These are phyloP conservation scores for Natator depressus DNA, from an alignment of 2,113 vertebrate genomes.

Conservation along the genomic window DNA sequence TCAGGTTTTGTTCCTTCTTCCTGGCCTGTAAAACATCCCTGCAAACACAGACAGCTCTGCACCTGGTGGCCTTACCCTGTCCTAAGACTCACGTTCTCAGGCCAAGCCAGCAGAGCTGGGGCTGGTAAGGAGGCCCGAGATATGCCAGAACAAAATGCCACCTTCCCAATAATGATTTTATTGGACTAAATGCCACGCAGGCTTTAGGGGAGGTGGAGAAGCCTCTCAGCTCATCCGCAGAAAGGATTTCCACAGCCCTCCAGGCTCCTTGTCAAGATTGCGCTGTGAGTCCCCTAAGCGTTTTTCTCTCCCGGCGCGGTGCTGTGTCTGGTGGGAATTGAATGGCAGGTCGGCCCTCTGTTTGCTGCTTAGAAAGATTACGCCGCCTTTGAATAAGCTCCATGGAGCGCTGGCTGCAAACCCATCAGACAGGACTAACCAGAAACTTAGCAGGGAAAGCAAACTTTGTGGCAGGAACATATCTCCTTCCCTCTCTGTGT, in stretches of 20 bases:
- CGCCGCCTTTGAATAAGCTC: slow-evolving; percentile 53
- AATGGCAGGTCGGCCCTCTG: slow-evolving; percentile 34
- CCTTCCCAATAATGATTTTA: slow-evolving; percentile 67
- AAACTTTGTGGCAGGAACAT: slow-evolving; percentile 50
- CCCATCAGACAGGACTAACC: slow-evolving; percentile 58
- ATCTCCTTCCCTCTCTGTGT: neutral
- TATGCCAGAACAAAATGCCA: slow-evolving; percentile 21
- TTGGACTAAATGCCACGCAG: slow-evolving; percentile 66
- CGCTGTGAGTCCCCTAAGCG: neutral
- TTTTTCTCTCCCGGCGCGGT: neutral
- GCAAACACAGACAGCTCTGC: neutral
- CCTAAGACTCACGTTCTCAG: neutral
- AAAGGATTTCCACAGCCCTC: slow-evolving; percentile 67
- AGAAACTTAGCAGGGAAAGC: slow-evolving; percentile 55
- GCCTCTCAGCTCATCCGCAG: slow-evolving; percentile 58
- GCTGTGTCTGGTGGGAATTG: slow-evolving; percentile 40
- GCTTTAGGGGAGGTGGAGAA: slow-evolving; percentile 68
- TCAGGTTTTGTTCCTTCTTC: neutral
- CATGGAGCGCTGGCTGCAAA: slow-evolving; percentile 15
- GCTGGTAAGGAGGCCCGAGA: slow-evolving; percentile 37
- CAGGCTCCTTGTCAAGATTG: slow-evolving; percentile 39
- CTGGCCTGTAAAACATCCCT: neutral
- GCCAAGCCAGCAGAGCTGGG: neutral
- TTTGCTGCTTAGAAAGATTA: slow-evolving; percentile 66
- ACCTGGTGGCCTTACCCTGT: neutral